Evolutionary conservation across 2,797 vertebrate species (phyloP).

Genomic region (Clarias platycephalus): DNA sequence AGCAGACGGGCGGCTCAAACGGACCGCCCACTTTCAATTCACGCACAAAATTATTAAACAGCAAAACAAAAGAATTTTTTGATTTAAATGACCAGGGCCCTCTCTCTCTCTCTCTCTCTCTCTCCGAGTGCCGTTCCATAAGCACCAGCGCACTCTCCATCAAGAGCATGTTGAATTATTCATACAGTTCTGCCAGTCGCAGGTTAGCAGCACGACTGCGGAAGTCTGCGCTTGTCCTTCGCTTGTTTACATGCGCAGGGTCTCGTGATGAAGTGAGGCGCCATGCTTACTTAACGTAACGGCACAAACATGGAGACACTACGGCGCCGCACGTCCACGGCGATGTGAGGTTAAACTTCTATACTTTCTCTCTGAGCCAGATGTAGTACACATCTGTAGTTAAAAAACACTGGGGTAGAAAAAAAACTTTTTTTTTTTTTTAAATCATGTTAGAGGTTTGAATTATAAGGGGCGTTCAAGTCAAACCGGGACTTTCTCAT

Average conservation of each 20-base stretch:
- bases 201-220: constrained; percentile 61
- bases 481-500: no score
- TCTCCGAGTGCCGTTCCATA: constrained; percentile 61
- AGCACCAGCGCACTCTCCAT: constrained; percentile 63
- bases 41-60: constrained; percentile 59
- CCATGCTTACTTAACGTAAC: constrained; percentile 54
- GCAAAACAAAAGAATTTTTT: constrained; percentile 67
- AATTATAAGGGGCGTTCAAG: no score
- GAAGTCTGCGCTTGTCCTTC: constrained; percentile 34
- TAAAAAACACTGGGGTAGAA: no score
- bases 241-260: constrained; percentile 67
- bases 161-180: constrained; percentile 74
- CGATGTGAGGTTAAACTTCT: no score
- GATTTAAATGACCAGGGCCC: constrained; percentile 69
- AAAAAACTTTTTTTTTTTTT: no score
- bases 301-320: constrained; percentile 46
- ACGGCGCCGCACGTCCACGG: no score
- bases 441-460: no score
- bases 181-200: constrained; percentile 62
- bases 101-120: constrained; percentile 56
- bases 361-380: no score
- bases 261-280: constrained; percentile 64
- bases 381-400: no score
- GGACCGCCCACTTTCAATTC: not conserved
- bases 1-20: constrained; percentile 18